Evolutionary conservation across 2,888 invertebrate genomes (phyloP).

Genomic region (Spisula solida): DNA sequence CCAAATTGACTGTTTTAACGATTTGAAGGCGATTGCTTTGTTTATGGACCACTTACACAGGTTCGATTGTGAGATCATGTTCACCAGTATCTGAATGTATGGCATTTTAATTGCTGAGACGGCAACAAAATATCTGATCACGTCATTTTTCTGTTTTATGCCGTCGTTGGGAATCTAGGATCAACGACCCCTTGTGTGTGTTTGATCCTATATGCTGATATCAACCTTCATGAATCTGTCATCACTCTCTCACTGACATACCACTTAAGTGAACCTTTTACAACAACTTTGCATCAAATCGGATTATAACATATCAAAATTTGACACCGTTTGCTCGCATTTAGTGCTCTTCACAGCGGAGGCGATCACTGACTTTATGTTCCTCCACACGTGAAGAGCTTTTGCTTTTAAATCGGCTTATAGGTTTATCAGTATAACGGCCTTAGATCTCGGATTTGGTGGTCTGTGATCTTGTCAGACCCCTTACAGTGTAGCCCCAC

Average conservation of each 20-base stretch:
- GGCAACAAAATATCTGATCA: too few species aligned
- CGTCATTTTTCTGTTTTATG: neutral
- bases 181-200: neutral
- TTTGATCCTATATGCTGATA: neutral
- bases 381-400: neutral
- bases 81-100: too few species aligned
- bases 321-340: neutral
- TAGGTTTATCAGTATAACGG: neutral
- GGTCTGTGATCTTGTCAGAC: conserved; percentile 16
- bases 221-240: neutral
- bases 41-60: too few species aligned
- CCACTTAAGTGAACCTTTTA: neutral
- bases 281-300: neutral
- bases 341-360: neutral
- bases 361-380: neutral
- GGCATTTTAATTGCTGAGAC: too few species aligned
- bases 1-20: too few species aligned
- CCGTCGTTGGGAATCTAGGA: neutral
- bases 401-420: conserved; percentile 21
- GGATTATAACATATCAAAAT: neutral
- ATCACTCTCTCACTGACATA: neutral
- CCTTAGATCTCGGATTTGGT: neutral
- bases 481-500: conserved; percentile 13
- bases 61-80: too few species aligned
- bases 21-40: too few species aligned